Conservation (phyloP, 2,888 invertebrate species). For the Mimachlamys varia region DNA sequence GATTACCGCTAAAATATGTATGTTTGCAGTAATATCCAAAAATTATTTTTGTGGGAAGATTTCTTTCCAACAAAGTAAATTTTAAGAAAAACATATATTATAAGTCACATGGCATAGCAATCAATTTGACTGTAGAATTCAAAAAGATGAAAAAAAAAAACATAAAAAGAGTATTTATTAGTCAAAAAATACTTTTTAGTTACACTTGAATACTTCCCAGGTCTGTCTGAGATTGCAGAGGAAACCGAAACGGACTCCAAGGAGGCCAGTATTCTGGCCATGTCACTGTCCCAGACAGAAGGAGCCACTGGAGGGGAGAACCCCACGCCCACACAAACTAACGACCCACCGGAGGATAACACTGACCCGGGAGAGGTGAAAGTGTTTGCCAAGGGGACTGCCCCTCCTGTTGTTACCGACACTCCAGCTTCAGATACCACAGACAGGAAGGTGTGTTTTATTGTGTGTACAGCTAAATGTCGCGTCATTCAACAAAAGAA, state of each 20-base stretch:
- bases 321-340: neutral
- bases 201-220: neutral
- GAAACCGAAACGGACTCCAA: neutral
- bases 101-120: too few relatives aligned
- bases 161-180: too few relatives aligned
- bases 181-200: too few relatives aligned
- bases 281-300: constrained; percentile 46
- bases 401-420: neutral
- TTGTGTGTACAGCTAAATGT: neutral
- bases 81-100: too few relatives aligned
- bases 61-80: too few relatives aligned
- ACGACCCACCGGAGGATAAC: constrained; percentile 40
- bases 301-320: constrained; percentile 49
- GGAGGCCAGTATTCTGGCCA: neutral
- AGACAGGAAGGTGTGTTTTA: neutral
- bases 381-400: constrained; percentile 43
- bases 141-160: too few relatives aligned
- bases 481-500: neutral
- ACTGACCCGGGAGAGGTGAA: constrained; percentile 49
- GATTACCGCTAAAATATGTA: too few relatives aligned
- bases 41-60: too few relatives aligned
- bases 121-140: too few relatives aligned
- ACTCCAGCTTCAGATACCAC: neutral
- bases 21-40: too few relatives aligned
- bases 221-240: constrained; percentile 41